Conservation (phyloP, 2,888 invertebrate genomes). For the Boloria selene region DNA sequence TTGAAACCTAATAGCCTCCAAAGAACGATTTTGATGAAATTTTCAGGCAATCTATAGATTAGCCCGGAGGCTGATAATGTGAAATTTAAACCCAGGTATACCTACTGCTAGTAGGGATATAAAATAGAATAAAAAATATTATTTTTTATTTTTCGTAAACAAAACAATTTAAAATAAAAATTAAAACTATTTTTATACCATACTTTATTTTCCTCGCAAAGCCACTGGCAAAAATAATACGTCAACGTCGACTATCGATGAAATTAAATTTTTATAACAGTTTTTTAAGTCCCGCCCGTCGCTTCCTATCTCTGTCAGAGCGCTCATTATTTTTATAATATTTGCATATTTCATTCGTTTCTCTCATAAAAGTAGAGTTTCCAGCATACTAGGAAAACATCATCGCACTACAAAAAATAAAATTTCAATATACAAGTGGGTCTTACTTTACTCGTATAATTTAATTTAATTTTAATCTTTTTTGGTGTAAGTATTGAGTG, state of each 20-base stretch:
- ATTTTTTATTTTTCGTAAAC: too few species aligned
- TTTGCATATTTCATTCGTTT: slow-evolving; percentile 9
- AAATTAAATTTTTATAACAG: slow-evolving; percentile 12
- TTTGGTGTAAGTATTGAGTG: too few species aligned
- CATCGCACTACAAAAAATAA: neutral
- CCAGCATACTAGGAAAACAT: neutral
- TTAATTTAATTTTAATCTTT: too few species aligned
- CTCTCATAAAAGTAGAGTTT: neutral
- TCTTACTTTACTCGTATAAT: too few species aligned
- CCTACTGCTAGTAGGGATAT: too few species aligned
- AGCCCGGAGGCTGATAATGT: too few species aligned
- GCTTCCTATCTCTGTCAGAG: slow-evolving; percentile 4
- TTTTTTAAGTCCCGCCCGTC: slow-evolving; percentile 6
- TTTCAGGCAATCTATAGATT: too few species aligned
- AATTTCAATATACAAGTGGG: neutral
- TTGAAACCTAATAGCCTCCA: too few species aligned
- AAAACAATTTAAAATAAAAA: neutral
- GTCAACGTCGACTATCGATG: slow-evolving; percentile 3
- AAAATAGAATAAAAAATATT: too few species aligned
- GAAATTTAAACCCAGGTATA: too few species aligned
- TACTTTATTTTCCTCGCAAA: neutral
- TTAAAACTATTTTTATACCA: neutral
- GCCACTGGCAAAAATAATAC: slow-evolving; percentile 3
- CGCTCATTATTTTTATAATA: slow-evolving; percentile 17
- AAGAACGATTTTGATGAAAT: too few species aligned